phyloP scores from a whole-genome alignment of 2,113 vertebrate genomes.

The Micromys minutus region DNA sequence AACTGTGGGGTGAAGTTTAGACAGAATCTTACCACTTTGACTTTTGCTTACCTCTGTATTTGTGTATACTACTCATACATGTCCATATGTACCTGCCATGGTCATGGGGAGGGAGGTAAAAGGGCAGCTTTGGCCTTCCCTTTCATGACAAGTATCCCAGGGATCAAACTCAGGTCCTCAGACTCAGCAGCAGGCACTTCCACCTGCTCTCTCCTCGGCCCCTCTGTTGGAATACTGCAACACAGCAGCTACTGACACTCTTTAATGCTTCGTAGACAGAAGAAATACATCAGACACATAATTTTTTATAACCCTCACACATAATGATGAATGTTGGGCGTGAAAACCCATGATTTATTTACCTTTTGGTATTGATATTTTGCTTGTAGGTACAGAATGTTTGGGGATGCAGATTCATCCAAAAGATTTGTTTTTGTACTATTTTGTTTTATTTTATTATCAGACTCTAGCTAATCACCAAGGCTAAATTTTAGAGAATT shows the following conservation, averaged over 20 bases:
- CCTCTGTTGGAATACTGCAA: constrained; percentile 6
- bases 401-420: not conserved
- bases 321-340: not conserved
- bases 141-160: no score
- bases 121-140: no score
- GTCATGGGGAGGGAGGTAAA: not conserved
- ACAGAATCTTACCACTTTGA: no score
- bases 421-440: not conserved
- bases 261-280: not conserved
- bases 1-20: no score
- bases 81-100: no score
- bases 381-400: not conserved
- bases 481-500: constrained; percentile 10
- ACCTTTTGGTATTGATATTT: constrained; percentile 47
- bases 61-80: no score
- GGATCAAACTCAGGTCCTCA: not conserved
- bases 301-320: not conserved
- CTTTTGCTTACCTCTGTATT: not conserved
- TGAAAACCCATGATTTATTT: not conserved
- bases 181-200: not conserved
- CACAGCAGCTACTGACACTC: not conserved
- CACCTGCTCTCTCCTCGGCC: not conserved
- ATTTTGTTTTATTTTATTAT: not conserved
- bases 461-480: not conserved
- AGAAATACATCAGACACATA: not conserved